A percentile compares a stretch with the other conserved stretches of the same genome.
Evolutionary conservation across 1,140 invertebrate species (phyloP).

Genomic region (Drosophila guanche): DNA sequence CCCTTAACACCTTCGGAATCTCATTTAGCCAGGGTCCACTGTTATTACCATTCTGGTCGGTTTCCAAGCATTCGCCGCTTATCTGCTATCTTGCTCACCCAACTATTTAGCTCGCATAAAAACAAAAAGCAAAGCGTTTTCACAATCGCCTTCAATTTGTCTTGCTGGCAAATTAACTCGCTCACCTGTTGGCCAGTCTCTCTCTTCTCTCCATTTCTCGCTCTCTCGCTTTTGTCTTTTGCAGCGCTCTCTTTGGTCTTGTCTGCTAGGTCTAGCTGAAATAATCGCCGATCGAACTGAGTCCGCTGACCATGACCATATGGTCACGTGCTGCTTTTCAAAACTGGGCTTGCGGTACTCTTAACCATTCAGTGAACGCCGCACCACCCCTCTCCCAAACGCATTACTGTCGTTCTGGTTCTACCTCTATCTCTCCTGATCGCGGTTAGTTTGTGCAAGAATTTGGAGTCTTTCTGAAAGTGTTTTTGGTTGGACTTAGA

Average conservation of each 20-base stretch:
- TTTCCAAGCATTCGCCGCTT: constrained; percentile 63
- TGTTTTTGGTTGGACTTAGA: no score
- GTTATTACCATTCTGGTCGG: constrained; percentile 22
- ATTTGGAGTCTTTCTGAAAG: no score
- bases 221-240: constrained; percentile 12
- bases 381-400: background rate
- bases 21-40: background rate
- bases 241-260: constrained; percentile 1
- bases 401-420: constrained; percentile 5
- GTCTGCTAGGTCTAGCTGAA: constrained; percentile 35
- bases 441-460: constrained; percentile 45
- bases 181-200: constrained; percentile 37
- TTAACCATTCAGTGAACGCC: constrained; percentile 57
- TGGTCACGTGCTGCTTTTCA: constrained; percentile 40
- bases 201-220: constrained; percentile 6
- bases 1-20: background rate
- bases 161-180: constrained; percentile 72
- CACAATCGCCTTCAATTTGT: constrained; percentile 73
- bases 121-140: constrained; percentile 60
- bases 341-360: constrained; percentile 64
- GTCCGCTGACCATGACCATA: constrained; percentile 34
- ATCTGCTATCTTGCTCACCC: constrained; percentile 40
- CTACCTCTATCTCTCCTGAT: constrained; percentile 18
- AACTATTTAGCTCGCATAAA: constrained; percentile 18
- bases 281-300: constrained; percentile 34